Evolutionary conservation across 2,113 vertebrate species (phyloP), one percentile per base, ranked within the genome.

Genomic region (Neolamprologus sp.): DNA sequence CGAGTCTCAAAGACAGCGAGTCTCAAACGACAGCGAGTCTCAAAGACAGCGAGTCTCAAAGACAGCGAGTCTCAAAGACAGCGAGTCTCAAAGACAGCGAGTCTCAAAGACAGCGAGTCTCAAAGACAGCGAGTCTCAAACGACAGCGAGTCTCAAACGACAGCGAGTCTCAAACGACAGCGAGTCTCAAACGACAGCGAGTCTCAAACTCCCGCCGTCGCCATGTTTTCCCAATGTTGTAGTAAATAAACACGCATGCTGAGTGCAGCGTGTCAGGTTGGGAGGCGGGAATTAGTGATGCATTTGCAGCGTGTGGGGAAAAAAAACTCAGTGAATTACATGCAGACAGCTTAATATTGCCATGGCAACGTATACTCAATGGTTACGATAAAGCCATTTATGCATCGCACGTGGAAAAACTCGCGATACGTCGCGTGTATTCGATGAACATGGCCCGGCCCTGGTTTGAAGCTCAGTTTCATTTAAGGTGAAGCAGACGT

Each of bases 391-490:
- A 60, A 60, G 26, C 57, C 14, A 60, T 60, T 60, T 17, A 60
- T 10, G 28, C 26, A 1, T 60, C 8, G 8, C 57, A 30, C 26
- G 8, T 4, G 14, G 14, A 33, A 60, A 17, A 60, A 30, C 28
- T 2, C 2, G 8, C 1, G 8, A 60, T 60, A 17, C 14, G 0
- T 0, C 3, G 5, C 8, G 14, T 6, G 5, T 60, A 4, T 60
- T 60, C 0, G 7, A 42, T 71, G 2, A 58, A 71, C 0, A 42
- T 16, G 8, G n/a, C 35, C 37, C 4, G n/a, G 35, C 2, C 58
- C 7, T 21, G 0, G 11, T 40, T 68, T 8, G 60, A 37, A 68
- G 6, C 33, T 35, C 2, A 0, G 28, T 19, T 63, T 19, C 28
- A 33, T 12, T n/a, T 37, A 0, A 21, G 33, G 4, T 12, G 0